Conservation (phyloP, 2,888 invertebrate genomes). For the Caenorhabditis doughertyi region DNA sequence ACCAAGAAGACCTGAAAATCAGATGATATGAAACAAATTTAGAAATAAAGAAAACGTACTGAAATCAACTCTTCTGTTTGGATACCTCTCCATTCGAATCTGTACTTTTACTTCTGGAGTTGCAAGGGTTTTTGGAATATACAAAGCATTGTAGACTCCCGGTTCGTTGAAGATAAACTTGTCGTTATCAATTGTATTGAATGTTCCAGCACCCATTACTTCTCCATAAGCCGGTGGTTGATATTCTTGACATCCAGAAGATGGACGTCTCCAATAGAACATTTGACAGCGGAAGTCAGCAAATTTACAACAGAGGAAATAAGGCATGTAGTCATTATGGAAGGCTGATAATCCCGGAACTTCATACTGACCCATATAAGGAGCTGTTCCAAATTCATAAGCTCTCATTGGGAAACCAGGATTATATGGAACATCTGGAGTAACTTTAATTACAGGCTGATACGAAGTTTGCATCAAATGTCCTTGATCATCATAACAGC, state of each 20-base stretch:
- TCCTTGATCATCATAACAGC: conserved; percentile 95
- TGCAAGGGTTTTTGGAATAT: conserved; percentile 76
- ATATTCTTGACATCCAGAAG: conserved; percentile 96
- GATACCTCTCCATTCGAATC: conserved; percentile 81
- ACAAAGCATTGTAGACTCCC: conserved; percentile 92
- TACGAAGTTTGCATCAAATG: conserved; percentile 95
- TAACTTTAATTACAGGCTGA: conserved; percentile 86
- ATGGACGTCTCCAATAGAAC: conserved; percentile 92
- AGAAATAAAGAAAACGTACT: conserved; percentile 58
- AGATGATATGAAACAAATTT: neutral
- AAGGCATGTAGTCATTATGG: conserved; percentile 95
- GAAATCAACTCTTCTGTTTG: conserved; percentile 81
- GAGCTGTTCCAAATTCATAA: conserved; percentile 92
- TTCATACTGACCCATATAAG: conserved; percentile 96
- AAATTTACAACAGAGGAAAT: conserved; percentile 96
- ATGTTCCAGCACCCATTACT: conserved; percentile 95
- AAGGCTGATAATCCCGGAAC: conserved; percentile 95
- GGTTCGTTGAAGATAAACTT: conserved; percentile 96
- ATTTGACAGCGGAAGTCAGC: conserved; percentile 95
- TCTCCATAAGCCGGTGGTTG: conserved; percentile 91
- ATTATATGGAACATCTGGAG: conserved; percentile 78
- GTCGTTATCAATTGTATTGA: conserved; percentile 93
- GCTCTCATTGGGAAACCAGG: conserved; percentile 82
- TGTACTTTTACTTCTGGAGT: conserved; percentile 82
- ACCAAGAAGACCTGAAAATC: conserved; percentile 77